Base-by-base conservation (phyloP, 92 coral and sea anemone species). In the Parazoanthus swiftii region DNA sequence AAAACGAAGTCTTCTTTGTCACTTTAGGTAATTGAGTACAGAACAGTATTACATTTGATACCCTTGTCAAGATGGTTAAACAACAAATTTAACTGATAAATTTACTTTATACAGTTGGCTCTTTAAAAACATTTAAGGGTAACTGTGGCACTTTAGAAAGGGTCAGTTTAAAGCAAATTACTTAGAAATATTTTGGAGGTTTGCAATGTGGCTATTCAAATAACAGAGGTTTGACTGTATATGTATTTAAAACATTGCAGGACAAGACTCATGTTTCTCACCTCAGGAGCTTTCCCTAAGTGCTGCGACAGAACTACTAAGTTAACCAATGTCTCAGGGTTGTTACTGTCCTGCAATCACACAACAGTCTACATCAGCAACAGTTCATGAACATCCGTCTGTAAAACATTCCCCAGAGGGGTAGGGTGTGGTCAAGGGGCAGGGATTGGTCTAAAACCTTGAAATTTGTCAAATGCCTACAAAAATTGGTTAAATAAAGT, bases 201-300 rank as follows among this genome's bases (percentile, higher is more conserved):
- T 16, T 54, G 14, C 6, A 8, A 54, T 5, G 63, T 54, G 63
- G 63, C 20, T 14, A n/a, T 65, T 65, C 16, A 65, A 65, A 65
- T 29, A 29, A 29, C 33, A 29, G 35, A 23, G 33, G 29, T 23
- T 72, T 72, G 14, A 72, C 18, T 26, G 76, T 72, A 16, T 63
- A 29, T 29, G 33, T 29, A 29, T 16, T 72, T 33, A 68, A 18
- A 72, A 72, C 20, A 0, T 18, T 25, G 6, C 68, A 63, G 25
- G n/a, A 63, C 3, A 63, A 16, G n/a, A 63, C 11, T 16, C 4
- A 9, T 13, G 23, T 25, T 59, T 80, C 81, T 37, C 81, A 97
- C 99, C 98, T 97, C 98, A 0, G 99, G 98, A 48, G 98, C 93
- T 87, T 97, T 97, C 50, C 98, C 99, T 76, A 95, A 85, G 72